Conservation (phyloP, 2,797 vertebrate species). For the Dallia pectoralis region DNA sequence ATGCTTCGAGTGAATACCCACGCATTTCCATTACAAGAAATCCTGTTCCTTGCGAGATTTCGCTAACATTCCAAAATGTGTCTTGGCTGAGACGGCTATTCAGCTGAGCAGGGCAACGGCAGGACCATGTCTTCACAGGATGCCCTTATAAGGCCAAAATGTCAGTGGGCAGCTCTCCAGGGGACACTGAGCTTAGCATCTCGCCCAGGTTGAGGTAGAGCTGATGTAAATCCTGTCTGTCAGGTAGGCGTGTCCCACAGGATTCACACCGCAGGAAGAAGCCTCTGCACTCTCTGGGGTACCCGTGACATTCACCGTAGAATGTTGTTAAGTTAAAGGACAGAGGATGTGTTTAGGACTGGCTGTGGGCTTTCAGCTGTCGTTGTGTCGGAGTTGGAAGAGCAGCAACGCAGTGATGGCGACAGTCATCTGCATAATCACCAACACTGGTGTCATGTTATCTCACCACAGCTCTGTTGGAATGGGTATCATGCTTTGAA, state of each 20-base stretch:
- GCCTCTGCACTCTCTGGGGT: not conserved
- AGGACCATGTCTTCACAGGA: not conserved
- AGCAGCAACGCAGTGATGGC: not conserved
- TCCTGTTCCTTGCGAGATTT: not conserved
- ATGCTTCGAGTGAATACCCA: not conserved
- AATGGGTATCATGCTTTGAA: not conserved
- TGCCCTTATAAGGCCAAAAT: not conserved
- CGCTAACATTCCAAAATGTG: not conserved
- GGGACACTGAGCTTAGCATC: not conserved
- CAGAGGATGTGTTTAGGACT: not conserved
- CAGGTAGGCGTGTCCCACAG: not conserved
- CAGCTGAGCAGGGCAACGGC: not conserved
- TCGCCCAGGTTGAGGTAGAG: not conserved
- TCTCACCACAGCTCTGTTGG: not conserved
- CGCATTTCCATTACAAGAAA: not conserved
- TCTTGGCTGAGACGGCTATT: not conserved
- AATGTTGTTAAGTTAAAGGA: not conserved
- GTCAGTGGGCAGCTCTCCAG: not conserved
- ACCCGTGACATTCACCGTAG: not conserved
- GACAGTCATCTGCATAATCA: not conserved
- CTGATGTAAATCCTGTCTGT: constrained; percentile 3
- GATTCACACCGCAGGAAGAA: not conserved
- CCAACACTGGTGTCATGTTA: not conserved
- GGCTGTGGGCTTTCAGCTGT: not conserved
- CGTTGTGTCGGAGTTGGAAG: not conserved